A percentile compares a stretch with the other conserved stretches of the same genome.
Conservation (phyloP, 2,797 vertebrate species). For the Netta rufina region DNA sequence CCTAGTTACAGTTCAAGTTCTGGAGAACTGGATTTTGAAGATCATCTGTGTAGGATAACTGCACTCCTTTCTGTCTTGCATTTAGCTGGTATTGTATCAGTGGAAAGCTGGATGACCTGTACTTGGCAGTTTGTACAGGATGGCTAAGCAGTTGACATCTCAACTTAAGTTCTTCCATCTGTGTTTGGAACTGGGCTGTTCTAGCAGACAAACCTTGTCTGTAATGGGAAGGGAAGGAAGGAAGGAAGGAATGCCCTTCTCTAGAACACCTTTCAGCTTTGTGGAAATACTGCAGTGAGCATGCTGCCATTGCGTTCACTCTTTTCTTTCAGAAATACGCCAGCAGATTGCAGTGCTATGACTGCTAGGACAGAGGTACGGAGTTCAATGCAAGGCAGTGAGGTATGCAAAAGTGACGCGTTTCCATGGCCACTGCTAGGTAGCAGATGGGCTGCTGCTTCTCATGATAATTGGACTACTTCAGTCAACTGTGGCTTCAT, state of each 20-base stretch:
- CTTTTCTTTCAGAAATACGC: not conserved
- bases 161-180: not conserved
- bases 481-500: not conserved
- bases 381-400: not conserved
- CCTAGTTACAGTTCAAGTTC: not conserved
- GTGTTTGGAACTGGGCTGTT: not conserved
- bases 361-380: not conserved
- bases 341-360: not conserved
- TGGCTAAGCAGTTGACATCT: not conserved
- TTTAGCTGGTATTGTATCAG: not conserved
- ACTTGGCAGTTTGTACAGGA: not conserved
- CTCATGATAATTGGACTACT: not conserved
- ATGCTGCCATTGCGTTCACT: not conserved
- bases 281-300: not conserved
- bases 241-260: not conserved
- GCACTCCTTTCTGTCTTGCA: not conserved
- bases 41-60: not conserved
- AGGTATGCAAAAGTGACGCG: not conserved
- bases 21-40: not conserved
- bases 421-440: not conserved
- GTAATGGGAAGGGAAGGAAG: not conserved
- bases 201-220: not conserved
- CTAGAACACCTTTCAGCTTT: not conserved
- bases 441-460: conserved; percentile 54
- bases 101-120: not conserved